Conservation (phyloP, 2,888 invertebrate species). For the Hydropsyche betteni region DNA sequence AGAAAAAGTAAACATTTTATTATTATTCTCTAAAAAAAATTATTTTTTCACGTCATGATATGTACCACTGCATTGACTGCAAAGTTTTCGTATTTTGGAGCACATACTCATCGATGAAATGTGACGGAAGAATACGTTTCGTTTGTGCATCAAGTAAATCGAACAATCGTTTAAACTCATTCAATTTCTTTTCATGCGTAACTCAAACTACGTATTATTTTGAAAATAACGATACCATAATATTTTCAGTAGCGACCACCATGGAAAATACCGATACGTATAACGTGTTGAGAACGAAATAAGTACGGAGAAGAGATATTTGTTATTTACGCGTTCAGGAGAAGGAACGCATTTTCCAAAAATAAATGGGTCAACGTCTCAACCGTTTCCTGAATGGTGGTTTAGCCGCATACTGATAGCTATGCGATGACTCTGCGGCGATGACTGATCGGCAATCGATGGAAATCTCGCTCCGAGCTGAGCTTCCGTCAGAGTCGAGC, state of each 20-base stretch:
- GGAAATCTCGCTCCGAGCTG: not conserved
- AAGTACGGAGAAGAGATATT: not conserved
- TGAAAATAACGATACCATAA: too few relatives aligned
- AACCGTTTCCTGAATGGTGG: slow-evolving; percentile 12
- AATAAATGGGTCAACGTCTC: slow-evolving; percentile 1
- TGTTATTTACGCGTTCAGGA: too few relatives aligned
- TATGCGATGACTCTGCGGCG: not conserved
- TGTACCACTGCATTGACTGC: slow-evolving; percentile 56
- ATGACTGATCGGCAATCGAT: not conserved
- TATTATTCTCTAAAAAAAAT: not conserved
- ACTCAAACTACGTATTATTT: too few relatives aligned
- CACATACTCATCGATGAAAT: slow-evolving; percentile 53
- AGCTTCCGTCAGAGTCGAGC: not conserved
- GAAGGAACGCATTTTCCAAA: slow-evolving; percentile 11
- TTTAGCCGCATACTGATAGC: not conserved
- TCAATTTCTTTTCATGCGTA: too few relatives aligned
- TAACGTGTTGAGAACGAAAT: not conserved
- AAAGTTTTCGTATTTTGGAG: slow-evolving; percentile 56
- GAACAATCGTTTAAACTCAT: slow-evolving; percentile 27
- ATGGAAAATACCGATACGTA: not conserved
- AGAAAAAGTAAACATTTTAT: not conserved
- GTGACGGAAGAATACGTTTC: not conserved
- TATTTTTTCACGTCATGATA: not conserved
- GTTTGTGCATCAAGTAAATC: not conserved
- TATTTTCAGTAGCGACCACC: too few relatives aligned